Percentiles rank a stretch among this genome's conserved stretches.
These are phyloP conservation scores for Channallabes apus DNA, from an alignment of 2,797 vertebrate genomes.

Conservation along the genomic window DNA sequence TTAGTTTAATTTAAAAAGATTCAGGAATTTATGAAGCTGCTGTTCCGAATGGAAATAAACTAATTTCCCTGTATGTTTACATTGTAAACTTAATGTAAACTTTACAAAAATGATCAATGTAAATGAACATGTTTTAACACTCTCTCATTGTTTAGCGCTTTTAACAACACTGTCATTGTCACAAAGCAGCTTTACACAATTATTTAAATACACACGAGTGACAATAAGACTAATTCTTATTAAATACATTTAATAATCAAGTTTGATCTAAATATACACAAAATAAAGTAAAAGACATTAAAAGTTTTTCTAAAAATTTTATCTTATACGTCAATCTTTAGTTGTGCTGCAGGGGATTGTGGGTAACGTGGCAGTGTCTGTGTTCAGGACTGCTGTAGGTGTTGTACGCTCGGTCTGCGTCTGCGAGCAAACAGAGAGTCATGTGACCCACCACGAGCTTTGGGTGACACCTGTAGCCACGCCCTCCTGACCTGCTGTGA, in stretches of 20 bases:
- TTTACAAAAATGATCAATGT: too few relatives aligned
- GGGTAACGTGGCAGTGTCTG: neutral
- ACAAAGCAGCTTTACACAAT: too few relatives aligned
- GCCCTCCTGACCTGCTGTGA: conserved; percentile 89
- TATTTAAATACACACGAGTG: too few relatives aligned
- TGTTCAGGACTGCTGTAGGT: conserved; percentile 90
- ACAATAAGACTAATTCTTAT: too few relatives aligned
- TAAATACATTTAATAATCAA: too few relatives aligned
- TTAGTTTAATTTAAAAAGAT: neutral
- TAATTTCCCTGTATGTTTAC: too few relatives aligned
- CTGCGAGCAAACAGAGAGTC: conserved; percentile 70
- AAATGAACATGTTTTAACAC: neutral
- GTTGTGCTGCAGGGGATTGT: neutral
- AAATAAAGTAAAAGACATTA: neutral
- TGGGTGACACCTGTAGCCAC: conserved; percentile 86
- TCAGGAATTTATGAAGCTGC: neutral
- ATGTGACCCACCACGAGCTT: conserved; percentile 78
- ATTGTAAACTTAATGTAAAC: too few relatives aligned
- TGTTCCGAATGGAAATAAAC: too few relatives aligned
- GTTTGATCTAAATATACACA: too few relatives aligned
- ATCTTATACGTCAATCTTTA: neutral
- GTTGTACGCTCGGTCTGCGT: conserved; percentile 83
- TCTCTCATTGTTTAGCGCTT: too few relatives aligned
- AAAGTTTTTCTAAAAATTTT: neutral
- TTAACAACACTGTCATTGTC: too few relatives aligned